Evolutionary conservation across 2,113 vertebrate genomes (phyloP).

Genomic region (Thunnus thynnus): DNA sequence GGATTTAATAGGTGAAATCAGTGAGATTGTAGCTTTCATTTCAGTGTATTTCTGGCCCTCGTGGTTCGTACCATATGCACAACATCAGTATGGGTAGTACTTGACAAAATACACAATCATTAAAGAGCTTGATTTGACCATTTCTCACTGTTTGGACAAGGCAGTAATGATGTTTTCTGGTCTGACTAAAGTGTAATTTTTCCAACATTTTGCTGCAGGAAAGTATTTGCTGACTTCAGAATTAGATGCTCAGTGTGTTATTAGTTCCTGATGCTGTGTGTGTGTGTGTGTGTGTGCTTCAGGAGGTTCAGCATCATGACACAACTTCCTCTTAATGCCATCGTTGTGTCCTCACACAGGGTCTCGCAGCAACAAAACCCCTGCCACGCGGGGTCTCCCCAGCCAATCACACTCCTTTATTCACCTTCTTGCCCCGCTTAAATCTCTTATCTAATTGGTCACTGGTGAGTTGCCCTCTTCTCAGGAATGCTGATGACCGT

Average conservation of each 20-base stretch:
- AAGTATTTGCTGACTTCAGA: neutral
- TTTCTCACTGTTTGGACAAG: neutral
- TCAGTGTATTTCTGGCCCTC: neutral
- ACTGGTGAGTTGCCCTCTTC: conserved; percentile 90
- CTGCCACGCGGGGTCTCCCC: conserved; percentile 84
- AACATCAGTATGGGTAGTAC: neutral
- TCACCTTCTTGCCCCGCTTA: conserved; percentile 86
- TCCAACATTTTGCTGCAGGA: conserved; percentile 29
- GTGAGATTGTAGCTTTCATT: neutral
- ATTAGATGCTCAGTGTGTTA: conserved; percentile 49
- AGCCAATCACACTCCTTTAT: conserved; percentile 88
- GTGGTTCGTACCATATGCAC: neutral
- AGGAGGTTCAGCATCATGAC: conserved; percentile 51
- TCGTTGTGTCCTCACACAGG: conserved; percentile 87
- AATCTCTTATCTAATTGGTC: conserved; percentile 92
- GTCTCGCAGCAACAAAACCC: conserved; percentile 87
- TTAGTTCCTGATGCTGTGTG: conserved; percentile 24
- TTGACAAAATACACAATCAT: neutral
- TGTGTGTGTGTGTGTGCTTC: conserved; percentile 68
- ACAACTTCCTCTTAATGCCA: conserved; percentile 83
- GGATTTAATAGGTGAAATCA: conserved; percentile 29
- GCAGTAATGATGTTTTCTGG: conserved; percentile 13
- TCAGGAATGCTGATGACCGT: conserved; percentile 87
- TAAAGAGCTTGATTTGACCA: conserved; percentile 9
- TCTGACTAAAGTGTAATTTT: conserved; percentile 19